Percentiles rank a stretch among this genome's conserved stretches.
Evolutionary conservation across 2,888 invertebrate genomes (phyloP).

Genomic region (Coenonympha glycerion): DNA sequence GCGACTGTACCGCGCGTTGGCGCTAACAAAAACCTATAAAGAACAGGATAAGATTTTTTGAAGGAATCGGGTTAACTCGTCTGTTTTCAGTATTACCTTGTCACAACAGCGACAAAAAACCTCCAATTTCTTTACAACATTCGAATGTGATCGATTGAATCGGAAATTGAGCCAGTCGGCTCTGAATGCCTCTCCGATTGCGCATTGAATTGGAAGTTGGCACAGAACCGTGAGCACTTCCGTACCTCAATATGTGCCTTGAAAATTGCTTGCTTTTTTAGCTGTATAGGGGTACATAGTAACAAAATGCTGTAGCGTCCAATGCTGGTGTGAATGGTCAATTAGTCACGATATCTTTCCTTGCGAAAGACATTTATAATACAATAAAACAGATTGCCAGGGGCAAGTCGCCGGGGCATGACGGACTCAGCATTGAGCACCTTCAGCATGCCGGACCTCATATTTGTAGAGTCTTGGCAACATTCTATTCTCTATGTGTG

Average conservation of each 20-base stretch:
- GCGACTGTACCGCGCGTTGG: constrained; percentile 56
- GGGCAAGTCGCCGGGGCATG: too few relatives aligned
- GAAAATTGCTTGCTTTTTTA: constrained; percentile 3
- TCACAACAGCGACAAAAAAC: constrained; percentile 50
- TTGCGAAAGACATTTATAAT: too few relatives aligned
- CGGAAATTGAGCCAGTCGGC: constrained; percentile 52
- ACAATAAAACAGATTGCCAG: too few relatives aligned
- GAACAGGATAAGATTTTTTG: constrained; percentile 69
- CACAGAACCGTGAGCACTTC: constrained; percentile 48
- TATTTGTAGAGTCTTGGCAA: too few relatives aligned
- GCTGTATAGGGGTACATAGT: too few relatives aligned
- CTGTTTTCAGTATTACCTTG: constrained; percentile 57
- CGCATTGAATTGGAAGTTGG: constrained; percentile 50
- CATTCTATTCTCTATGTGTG: too few relatives aligned
- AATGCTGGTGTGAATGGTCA: too few relatives aligned
- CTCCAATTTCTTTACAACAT: constrained; percentile 36
- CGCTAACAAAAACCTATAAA: constrained; percentile 59
- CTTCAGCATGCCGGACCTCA: too few relatives aligned
- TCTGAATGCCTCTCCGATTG: constrained; percentile 43
- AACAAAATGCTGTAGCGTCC: too few relatives aligned
- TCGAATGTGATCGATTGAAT: constrained; percentile 51
- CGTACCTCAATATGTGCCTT: constrained; percentile 33
- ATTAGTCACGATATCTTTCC: too few relatives aligned
- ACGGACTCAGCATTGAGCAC: too few relatives aligned
- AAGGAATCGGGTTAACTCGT: constrained; percentile 64